Percentiles rank a stretch among this genome's conserved stretches.
These are phyloP conservation scores for Nomada ferruginata DNA, from an alignment of 2,888 invertebrate species.

Conservation along the genomic window DNA sequence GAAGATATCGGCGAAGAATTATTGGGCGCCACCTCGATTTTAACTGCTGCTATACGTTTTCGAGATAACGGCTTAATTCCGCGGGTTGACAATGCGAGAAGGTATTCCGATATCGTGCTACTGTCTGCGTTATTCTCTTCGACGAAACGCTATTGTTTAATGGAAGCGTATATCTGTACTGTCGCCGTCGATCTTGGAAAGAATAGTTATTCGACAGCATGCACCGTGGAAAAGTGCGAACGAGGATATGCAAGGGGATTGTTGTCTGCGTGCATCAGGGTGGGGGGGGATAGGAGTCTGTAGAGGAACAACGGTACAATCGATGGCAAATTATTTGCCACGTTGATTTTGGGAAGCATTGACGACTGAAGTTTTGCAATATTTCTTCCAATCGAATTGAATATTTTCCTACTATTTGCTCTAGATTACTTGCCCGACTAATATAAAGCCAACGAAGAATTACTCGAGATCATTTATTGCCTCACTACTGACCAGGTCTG, in stretches of 20 bases:
- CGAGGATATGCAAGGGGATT: background rate
- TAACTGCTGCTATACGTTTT: background rate
- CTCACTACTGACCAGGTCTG: too few species aligned
- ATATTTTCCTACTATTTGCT: too few species aligned
- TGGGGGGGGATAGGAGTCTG: too few species aligned
- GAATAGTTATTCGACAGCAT: background rate
- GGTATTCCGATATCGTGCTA: constrained; percentile 18
- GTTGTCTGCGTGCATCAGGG: too few species aligned
- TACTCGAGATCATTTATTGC: too few species aligned
- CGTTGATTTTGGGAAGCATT: too few species aligned
- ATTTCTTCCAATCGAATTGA: too few species aligned
- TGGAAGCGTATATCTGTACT: constrained; percentile 24
- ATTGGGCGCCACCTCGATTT: constrained; percentile 7
- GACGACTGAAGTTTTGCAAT: too few species aligned
- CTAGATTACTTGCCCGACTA: too few species aligned
- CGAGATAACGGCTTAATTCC: constrained; percentile 30
- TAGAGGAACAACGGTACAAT: too few species aligned
- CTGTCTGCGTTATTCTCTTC: constrained; percentile 5
- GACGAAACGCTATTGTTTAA: constrained; percentile 34
- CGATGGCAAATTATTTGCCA: too few species aligned
- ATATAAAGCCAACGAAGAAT: too few species aligned
- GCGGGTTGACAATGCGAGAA: constrained; percentile 41
- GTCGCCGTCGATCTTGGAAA: constrained; percentile 13
- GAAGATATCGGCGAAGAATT: background rate
- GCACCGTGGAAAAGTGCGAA: background rate